These are phyloP conservation scores for Argopecten irradians DNA, from an alignment of 1,140 invertebrate species.

Conservation along the genomic window DNA sequence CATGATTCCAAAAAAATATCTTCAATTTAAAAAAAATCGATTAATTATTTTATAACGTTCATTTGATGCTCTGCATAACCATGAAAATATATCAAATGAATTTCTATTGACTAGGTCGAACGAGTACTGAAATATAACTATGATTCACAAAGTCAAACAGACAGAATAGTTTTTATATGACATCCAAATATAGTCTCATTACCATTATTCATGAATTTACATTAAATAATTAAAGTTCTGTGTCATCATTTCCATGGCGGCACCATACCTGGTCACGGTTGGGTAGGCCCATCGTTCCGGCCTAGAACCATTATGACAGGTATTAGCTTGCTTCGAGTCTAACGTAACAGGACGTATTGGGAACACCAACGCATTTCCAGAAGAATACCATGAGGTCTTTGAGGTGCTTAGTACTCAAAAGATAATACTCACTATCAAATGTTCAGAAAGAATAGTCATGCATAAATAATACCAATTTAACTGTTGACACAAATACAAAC, in stretches of 20 bases:
- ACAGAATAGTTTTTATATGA: not conserved
- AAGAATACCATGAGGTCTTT: too few species aligned
- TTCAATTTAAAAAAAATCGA: too few species aligned
- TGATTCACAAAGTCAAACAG: not conserved
- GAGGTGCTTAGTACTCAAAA: too few species aligned
- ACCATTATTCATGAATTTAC: constrained; percentile 12
- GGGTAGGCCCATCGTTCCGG: not conserved
- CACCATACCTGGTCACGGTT: not conserved
- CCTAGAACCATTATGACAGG: not conserved
- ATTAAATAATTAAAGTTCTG: constrained; percentile 13
- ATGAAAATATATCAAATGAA: too few species aligned
- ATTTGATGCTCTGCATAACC: too few species aligned
- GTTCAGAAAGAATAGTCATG: too few species aligned
- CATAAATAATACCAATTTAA: too few species aligned
- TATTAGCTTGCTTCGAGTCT: not conserved
- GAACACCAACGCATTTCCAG: not conserved
- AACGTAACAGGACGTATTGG: not conserved
- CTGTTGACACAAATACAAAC: too few species aligned
- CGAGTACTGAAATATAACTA: not conserved
- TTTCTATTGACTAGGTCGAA: too few species aligned
- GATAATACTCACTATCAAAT: too few species aligned
- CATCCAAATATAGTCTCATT: not conserved
- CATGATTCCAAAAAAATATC: too few species aligned
- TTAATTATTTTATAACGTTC: too few species aligned
- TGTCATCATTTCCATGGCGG: not conserved